phyloP scores from a whole-genome alignment of 2,888 invertebrate genomes.

The Eristalis tenax region DNA sequence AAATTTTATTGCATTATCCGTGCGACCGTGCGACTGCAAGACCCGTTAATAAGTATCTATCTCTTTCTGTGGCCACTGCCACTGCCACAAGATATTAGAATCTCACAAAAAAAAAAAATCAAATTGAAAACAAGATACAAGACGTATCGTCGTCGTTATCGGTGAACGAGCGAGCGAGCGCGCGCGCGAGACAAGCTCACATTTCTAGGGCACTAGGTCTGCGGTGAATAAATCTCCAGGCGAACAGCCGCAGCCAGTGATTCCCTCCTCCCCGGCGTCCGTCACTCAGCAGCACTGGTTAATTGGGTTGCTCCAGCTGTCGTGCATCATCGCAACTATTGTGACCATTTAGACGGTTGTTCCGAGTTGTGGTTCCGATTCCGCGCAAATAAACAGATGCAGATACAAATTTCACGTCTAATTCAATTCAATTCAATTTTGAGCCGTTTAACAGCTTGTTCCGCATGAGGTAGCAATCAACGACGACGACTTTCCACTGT shows the following conservation, averaged over 20 bases:
- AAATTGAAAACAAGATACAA: slow-evolving; percentile 19
- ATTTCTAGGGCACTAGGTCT: slow-evolving; percentile 72
- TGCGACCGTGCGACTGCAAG: neutral
- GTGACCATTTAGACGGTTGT: slow-evolving; percentile 40
- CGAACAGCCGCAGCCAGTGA: neutral
- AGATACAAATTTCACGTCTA: slow-evolving; percentile 54
- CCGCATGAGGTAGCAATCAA: slow-evolving; percentile 55
- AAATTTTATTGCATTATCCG: slow-evolving; percentile 1
- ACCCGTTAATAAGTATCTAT: slow-evolving; percentile 6
- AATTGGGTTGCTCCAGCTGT: slow-evolving; percentile 51
- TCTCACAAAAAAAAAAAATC: slow-evolving; percentile 21
- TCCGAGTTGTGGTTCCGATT: slow-evolving; percentile 8
- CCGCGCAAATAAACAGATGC: slow-evolving; percentile 21
- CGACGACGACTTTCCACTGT: slow-evolving; percentile 62
- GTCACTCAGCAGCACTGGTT: slow-evolving; percentile 42
- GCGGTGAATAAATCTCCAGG: slow-evolving; percentile 52
- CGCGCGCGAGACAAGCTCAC: slow-evolving; percentile 48
- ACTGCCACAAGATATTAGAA: slow-evolving; percentile 11
- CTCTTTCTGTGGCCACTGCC: neutral
- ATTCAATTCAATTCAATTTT: slow-evolving; percentile 39
- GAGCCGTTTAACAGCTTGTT: slow-evolving; percentile 61
- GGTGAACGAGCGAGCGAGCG: slow-evolving; percentile 13
- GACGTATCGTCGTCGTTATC: slow-evolving; percentile 43
- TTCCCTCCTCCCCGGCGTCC: neutral
- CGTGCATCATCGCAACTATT: slow-evolving; percentile 54